Conservation (phyloP, 2,888 invertebrate species). For the Trissoscelio sp. region DNA sequence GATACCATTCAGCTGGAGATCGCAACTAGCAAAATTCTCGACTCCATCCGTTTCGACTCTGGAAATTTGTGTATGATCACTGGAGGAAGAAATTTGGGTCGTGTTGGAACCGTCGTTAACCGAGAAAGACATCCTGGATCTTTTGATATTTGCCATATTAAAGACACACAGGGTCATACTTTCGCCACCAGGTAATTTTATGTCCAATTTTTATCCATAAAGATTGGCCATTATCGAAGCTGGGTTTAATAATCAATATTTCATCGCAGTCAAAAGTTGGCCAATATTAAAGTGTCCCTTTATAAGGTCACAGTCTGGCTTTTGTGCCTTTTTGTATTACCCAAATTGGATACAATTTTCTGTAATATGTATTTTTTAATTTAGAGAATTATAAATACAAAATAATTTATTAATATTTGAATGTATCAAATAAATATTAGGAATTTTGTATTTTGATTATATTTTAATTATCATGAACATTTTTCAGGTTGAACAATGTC, state of each 20-base stretch:
- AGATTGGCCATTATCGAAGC: slow-evolving; percentile 83
- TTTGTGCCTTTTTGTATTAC: slow-evolving; percentile 84
- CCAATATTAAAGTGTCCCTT: slow-evolving; percentile 82
- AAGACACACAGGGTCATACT: slow-evolving; percentile 97
- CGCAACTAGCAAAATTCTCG: slow-evolving; percentile 96
- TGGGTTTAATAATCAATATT: slow-evolving; percentile 63
- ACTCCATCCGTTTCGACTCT: slow-evolving; percentile 99
- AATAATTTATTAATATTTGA: no score
- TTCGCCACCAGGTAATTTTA: slow-evolving; percentile 98
- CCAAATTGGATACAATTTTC: slow-evolving; percentile 84
- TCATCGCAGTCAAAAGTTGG: slow-evolving; percentile 83
- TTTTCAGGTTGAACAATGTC: slow-evolving; percentile 95
- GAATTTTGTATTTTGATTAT: no score
- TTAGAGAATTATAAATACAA: no score
- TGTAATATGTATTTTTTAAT: no score
- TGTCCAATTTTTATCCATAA: no score
- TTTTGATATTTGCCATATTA: slow-evolving; percentile 99
- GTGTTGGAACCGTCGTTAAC: slow-evolving; percentile 98
- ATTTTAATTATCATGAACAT: no score
- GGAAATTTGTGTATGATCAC: slow-evolving; percentile 99
- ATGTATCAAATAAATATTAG: no score
- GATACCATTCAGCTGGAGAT: slow-evolving; percentile 99
- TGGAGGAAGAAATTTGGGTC: slow-evolving; percentile 99
- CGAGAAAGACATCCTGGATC: slow-evolving; percentile 99
- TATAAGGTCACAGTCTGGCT: no score